Evolutionary conservation across 1,140 invertebrate genomes (phyloP).

Genomic region (Drosophila micromelanica): DNA sequence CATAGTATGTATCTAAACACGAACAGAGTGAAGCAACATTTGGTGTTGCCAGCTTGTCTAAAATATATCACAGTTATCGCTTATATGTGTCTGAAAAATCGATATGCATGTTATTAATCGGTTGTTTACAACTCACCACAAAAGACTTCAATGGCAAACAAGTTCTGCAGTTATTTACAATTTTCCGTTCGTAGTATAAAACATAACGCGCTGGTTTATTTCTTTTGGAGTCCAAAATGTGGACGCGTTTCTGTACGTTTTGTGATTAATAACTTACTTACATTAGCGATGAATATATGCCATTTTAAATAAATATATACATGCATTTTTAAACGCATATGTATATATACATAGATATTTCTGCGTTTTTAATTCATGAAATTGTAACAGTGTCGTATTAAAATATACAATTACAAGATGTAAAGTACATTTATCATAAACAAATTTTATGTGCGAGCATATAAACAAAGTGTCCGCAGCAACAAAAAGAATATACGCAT

Average conservation of each 20-base stretch:
- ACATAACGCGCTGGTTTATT: constrained; percentile 39
- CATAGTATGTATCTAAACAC: not conserved
- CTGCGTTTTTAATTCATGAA: constrained; percentile 20
- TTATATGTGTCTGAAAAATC: constrained; percentile 21
- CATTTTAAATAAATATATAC: constrained; percentile 17
- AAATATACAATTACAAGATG: constrained; percentile 35
- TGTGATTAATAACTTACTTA: constrained; percentile 26
- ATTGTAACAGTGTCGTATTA: constrained; percentile 32
- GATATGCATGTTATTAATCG: constrained; percentile 34
- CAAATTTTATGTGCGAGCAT: constrained; percentile 8
- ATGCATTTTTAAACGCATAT: constrained; percentile 1
- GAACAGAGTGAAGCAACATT: constrained; percentile 4
- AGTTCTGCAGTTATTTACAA: constrained; percentile 72
- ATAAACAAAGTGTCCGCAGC: constrained; percentile 23
- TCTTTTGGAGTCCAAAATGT: constrained; percentile 7
- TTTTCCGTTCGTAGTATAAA: constrained; percentile 48
- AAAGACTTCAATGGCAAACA: constrained; percentile 69
- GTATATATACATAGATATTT: constrained; percentile 13
- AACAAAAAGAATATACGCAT: not conserved
- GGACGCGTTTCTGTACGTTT: constrained; percentile 42
- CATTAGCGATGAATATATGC: constrained; percentile 12
- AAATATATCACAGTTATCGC: constrained; percentile 15
- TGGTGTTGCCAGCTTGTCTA: constrained; percentile 26
- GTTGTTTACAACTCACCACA: constrained; percentile 51
- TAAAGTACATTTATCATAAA: constrained; percentile 8